Base-by-base conservation (phyloP, 2,113 vertebrate genomes). In the Toxotes chatareus region DNA sequence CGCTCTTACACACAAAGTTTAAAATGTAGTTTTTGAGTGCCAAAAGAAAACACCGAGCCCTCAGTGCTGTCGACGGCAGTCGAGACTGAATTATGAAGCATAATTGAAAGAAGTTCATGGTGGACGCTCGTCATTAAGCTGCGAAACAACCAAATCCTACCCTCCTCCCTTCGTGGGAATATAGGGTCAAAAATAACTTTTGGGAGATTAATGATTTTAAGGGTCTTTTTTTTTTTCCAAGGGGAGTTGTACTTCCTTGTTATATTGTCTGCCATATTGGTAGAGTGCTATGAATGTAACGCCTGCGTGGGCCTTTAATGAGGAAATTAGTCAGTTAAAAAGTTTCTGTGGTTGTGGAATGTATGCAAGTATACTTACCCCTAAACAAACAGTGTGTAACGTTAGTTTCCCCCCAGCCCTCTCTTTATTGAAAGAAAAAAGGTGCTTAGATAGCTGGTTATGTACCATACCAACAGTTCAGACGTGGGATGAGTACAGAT, bases 221-320 rank as follows among this genome's bases (percentile, higher is more conserved):
- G 32, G 19, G 10, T 46, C 23, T 21, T 57, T 27, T 71, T 46
- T 57, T 76, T 49, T 75, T 76, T 60, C 51, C 44, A 71, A 66
- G 79, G 80, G 79, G 82, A 88, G 86, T 90, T 82, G 61, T 87
- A 60, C 76, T 86, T 91, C 88, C 83, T 86, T 93, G 75, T 92
- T 80, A 69, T 93, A 87, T 84, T 91, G 86, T 94, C 93, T 94
- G 94, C 95, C 94, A 95, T 94, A 95, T 95, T 95, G 95, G 94
- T 91, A 90, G 94, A 92, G 79, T 32, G 73, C 84, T 88, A 87
- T 94, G 93, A 94, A 94, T 94, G 93, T 94, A 93, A 88, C 42
- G 92, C 92, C 93, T 92, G 86, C 76, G 89, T 36, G 80, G 92
- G 92, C 88, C 91, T 91, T 92, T 88, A 83, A 88, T 60, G 69